phyloP scores from a whole-genome alignment of 2,888 invertebrate genomes.

The Atherix ibis region DNA sequence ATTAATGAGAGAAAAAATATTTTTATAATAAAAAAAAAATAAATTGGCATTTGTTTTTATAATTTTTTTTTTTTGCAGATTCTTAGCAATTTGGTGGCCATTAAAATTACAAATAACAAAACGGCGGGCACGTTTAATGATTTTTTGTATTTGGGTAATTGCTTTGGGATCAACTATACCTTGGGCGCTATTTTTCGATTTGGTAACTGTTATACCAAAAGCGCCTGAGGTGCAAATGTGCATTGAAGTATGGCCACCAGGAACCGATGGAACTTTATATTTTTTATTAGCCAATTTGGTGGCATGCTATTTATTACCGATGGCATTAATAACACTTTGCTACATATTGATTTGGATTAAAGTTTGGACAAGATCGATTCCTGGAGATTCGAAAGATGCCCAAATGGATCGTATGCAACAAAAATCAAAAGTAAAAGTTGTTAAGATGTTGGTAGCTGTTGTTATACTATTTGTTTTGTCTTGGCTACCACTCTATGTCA shows the following conservation, averaged over 20 bases:
- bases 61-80: slow-evolving; percentile 49
- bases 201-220: slow-evolving; percentile 41
- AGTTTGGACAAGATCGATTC: slow-evolving; percentile 75
- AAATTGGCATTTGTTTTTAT: too few species aligned
- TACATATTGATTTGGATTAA: slow-evolving; percentile 86
- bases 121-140: slow-evolving; percentile 71
- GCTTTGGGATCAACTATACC: slow-evolving; percentile 74
- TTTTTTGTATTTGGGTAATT: slow-evolving; percentile 78
- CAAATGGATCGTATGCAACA: slow-evolving; percentile 87
- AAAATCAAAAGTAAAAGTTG: slow-evolving; percentile 85
- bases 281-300: slow-evolving; percentile 79
- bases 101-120: slow-evolving; percentile 82
- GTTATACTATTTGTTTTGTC: slow-evolving; percentile 86
- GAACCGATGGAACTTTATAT: slow-evolving; percentile 64
- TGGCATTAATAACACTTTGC: slow-evolving; percentile 80
- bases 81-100: slow-evolving; percentile 91
- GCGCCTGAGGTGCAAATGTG: slow-evolving; percentile 62
- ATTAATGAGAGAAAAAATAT: too few species aligned
- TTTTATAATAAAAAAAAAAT: too few species aligned
- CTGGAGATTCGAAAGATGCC: slow-evolving; percentile 79
- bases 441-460: slow-evolving; percentile 87
- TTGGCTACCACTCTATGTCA: slow-evolving; percentile 83
- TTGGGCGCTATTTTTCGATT: slow-evolving; percentile 80
- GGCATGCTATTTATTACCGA: slow-evolving; percentile 80
- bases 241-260: slow-evolving; percentile 74